Base-by-base conservation (phyloP, 2,888 invertebrate genomes). In the Cacoxenus indagator region DNA sequence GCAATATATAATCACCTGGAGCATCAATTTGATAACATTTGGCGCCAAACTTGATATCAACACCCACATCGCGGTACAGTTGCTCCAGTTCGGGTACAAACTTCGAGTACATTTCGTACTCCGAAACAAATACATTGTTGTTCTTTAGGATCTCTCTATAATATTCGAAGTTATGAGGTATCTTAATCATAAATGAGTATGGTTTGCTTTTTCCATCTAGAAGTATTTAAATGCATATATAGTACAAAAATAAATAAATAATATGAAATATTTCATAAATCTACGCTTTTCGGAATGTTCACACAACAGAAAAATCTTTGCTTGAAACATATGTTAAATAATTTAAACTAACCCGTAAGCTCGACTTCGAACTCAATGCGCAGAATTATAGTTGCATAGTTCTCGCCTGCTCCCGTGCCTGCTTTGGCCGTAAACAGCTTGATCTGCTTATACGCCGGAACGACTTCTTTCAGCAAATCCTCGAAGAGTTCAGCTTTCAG, bases 41-140 rank as follows among this genome's bases (percentile, higher is more conserved):
- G n/a, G 79, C 78, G n/a, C 71, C 74, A 19, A 81, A 73, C 26
- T 65, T 62, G 3, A 75, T 61, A 1, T 59, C n/a, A 24, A 74
- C 69, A 19, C 77, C 78, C 0, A 54, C 64, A 2, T 73, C 67
- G 1, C 65, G 68, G 29, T 75, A 81, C 48, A 80, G 68, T 66
- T 73, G 48, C 54, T 78, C 76, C 43, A 82, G 78, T 17, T 72
- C 68, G 11, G 75, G 77, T 24, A 81, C 55, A 14, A 75, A 57
- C 2, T 71, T 46, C 4, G 51, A 61, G 19, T 72, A 68, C 69
- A 75, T 71, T 2, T 14, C 43, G 2, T 51, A 4, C 26, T 76
- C 76, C 5, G 48, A 14, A 0, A 55, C 73, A 17, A 76, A 68
- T 6, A 79, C 68, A 57, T 73, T 65, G 26, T 69, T 61, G 27